phyloP scores from a whole-genome alignment of 2,888 invertebrate genomes.

The Erpobdella octoculata region DNA sequence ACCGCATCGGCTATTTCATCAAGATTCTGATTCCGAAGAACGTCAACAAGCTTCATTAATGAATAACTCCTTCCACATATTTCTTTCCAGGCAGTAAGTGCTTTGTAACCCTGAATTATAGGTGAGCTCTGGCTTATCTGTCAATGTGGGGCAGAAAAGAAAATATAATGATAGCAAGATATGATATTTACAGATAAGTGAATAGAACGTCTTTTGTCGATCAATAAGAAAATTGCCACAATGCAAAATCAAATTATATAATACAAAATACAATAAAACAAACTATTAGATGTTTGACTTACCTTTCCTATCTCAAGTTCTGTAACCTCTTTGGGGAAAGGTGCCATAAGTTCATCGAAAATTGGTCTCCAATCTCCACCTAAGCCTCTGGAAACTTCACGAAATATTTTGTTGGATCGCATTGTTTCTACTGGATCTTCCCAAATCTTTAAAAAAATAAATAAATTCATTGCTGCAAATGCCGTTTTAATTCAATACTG shows the following conservation, averaged over 20 bases:
- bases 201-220: neutral
- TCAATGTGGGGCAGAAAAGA: neutral
- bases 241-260: too few species aligned
- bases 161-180: neutral
- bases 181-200: neutral
- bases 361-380: slow-evolving; percentile 32
- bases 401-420: slow-evolving; percentile 28
- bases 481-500: too few species aligned
- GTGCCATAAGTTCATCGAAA: slow-evolving; percentile 25
- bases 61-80: slow-evolving; percentile 5
- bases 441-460: slow-evolving; percentile 9
- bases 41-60: slow-evolving; percentile 22
- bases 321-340: slow-evolving; percentile 20
- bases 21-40: slow-evolving; percentile 14
- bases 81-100: slow-evolving; percentile 32
- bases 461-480: too few species aligned
- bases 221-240: too few species aligned
- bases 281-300: too few species aligned
- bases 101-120: slow-evolving; percentile 32
- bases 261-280: too few species aligned
- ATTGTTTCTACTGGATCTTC: slow-evolving; percentile 26
- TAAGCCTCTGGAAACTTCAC: slow-evolving; percentile 31
- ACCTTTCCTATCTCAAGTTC: slow-evolving; percentile 25
- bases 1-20: slow-evolving; percentile 26
- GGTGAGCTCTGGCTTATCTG: slow-evolving; percentile 27